Evolutionary conservation across 2,888 invertebrate species (phyloP), one percentile per base, ranked within the genome.

Genomic region (Diarsia mendica): DNA sequence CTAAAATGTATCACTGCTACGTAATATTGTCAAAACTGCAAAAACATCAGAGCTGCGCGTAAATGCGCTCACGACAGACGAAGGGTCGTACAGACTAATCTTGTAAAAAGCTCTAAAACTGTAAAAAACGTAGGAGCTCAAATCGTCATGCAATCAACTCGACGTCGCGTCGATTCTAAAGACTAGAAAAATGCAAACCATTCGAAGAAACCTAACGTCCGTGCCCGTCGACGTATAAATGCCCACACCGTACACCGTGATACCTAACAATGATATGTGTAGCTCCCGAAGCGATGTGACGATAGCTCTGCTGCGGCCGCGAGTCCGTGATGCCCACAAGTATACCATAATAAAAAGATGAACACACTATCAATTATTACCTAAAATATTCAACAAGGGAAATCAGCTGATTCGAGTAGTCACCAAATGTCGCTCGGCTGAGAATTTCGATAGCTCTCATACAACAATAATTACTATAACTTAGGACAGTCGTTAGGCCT

Each of bases 101-200:
- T 86, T 88, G 87, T 90, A 89, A 88, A 90, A 87, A 89, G 87
- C 85, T 91, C 86, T 85, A 89, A 89, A 90, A 88, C 87, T 88
- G 88, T 89, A 89, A 88, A 89, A 89, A 90, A 87, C 86, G 85
- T 89, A 89, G 89, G 86, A 90, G 89, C 89, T 87, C 89, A 89
- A 77, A 89, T 91, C 88, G 80, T 88, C 88, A 90, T 90, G 89
- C 92, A 91, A 92, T 85, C 89, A 89, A 92, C 90, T 90, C 90
- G 89, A 92, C 88, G 90, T 91, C 91, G 89, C 88, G 90, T 91
- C 91, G 89, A 92, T 91, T 91, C 90, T 93, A 94, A 92, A 93
- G 95, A 96, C 96, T 96, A 96, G 96, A 96, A 95, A 95, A 96
- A 96, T 96, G 96, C 96, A 95, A 95, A 95, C 91, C 87, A 94